phyloP scores from a whole-genome alignment of 1,140 invertebrate genomes.

The Argopecten irradians region DNA sequence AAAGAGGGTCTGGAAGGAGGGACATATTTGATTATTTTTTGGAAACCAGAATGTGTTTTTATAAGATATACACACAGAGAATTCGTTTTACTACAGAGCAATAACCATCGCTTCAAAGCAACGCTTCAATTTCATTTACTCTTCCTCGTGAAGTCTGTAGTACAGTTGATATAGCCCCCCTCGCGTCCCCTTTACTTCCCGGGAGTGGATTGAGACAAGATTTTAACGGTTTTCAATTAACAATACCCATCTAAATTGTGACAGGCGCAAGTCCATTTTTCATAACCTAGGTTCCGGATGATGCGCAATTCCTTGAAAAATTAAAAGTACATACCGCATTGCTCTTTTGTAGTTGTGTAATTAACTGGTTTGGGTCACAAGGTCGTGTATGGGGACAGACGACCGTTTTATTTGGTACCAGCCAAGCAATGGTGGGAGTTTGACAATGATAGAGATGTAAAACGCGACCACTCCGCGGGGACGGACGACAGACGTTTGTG shows the following conservation, averaged over 20 bases:
- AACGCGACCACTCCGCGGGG: background rate
- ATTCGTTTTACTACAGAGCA: background rate
- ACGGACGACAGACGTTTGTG: background rate
- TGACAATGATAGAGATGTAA: background rate
- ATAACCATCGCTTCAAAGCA: background rate
- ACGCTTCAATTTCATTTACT: background rate
- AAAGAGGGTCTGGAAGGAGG: background rate
- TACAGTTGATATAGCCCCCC: background rate
- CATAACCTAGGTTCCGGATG: constrained; percentile 8
- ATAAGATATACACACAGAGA: background rate
- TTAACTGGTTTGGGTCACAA: background rate
- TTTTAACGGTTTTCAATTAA: constrained; percentile 23
- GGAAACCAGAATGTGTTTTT: background rate
- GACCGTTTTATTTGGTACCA: constrained; percentile 7
- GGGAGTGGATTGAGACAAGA: background rate
- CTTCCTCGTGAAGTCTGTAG: background rate
- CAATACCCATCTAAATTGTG: constrained; percentile 12
- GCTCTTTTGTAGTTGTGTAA: background rate
- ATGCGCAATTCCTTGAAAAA: constrained; percentile 21
- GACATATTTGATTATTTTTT: background rate
- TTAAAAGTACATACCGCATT: constrained; percentile 17
- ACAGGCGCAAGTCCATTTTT: constrained; percentile 5
- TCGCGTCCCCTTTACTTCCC: background rate
- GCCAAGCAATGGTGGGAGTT: background rate
- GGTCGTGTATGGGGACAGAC: background rate